Conservation (phyloP, 2,113 vertebrate genomes). For the Melospiza georgiana region DNA sequence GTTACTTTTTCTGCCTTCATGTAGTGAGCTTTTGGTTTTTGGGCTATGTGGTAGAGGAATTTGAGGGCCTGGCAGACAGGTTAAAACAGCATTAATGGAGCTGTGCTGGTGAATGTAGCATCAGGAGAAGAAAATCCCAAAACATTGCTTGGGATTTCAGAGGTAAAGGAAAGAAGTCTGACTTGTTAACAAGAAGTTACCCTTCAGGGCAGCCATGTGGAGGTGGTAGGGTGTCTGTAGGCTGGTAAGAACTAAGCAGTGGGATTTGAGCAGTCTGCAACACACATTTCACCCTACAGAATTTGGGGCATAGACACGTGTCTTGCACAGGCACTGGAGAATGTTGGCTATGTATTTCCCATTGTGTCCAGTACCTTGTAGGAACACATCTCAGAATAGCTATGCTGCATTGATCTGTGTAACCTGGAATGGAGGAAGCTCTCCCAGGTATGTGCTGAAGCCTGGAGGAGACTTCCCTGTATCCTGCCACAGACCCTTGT, state of each 20-base stretch:
- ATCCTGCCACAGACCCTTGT: background rate
- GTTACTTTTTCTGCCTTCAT: background rate
- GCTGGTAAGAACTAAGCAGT: background rate
- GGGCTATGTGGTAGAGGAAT: background rate
- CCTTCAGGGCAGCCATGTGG: fast-evolving
- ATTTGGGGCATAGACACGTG: fast-evolving
- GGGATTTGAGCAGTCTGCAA: background rate
- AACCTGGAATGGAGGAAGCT: background rate
- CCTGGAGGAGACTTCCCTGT: background rate
- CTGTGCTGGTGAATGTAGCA: background rate
- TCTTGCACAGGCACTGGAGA: background rate
- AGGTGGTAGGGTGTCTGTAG: background rate
- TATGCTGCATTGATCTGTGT: background rate
- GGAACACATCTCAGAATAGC: background rate
- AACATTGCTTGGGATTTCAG: background rate
- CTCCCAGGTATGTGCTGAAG: background rate
- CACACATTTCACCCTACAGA: background rate
- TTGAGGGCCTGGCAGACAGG: background rate
- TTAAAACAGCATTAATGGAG: background rate
- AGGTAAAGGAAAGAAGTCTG: background rate
- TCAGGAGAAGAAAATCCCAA: background rate
- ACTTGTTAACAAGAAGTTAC: background rate
- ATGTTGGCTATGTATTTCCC: background rate
- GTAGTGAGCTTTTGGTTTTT: background rate
- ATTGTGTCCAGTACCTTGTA: background rate